Evolutionary conservation across 1,140 invertebrate genomes (phyloP).

Genomic region (Lepidurus apus): DNA sequence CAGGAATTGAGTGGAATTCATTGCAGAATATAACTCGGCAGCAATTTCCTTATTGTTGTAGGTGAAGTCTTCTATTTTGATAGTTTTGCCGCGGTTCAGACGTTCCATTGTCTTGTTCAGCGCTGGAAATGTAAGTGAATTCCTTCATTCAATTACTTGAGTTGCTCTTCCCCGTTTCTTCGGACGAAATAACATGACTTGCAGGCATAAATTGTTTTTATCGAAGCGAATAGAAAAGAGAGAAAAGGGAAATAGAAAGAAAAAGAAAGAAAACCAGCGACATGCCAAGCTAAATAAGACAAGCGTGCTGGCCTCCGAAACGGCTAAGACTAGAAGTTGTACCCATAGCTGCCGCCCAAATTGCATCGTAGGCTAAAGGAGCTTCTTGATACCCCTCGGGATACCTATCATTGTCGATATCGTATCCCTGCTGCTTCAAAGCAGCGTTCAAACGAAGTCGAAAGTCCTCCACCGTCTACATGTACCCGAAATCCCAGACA

Average conservation of each 20-base stretch:
- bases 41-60: constrained; percentile 93
- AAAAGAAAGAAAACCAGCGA: neutral
- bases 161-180: neutral
- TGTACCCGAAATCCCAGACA: neutral
- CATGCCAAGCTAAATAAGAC: neutral
- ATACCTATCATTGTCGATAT: constrained; percentile 72
- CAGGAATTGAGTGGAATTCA: constrained; percentile 94
- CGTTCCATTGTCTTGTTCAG: constrained; percentile 94
- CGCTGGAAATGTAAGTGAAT: constrained; percentile 53
- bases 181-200: constrained; percentile 22
- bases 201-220: neutral
- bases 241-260: neutral
- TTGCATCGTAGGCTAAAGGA: constrained; percentile 96
- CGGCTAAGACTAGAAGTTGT: constrained; percentile 37
- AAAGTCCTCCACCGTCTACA: constrained; percentile 55
- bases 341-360: constrained; percentile 94
- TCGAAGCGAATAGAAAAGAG: neutral
- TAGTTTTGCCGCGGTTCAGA: constrained; percentile 63
- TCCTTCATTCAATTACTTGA: neutral
- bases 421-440: constrained; percentile 68
- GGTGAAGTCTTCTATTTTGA: constrained; percentile 89
- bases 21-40: constrained; percentile 91
- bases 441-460: constrained; percentile 64
- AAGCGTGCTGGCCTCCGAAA: neutral
- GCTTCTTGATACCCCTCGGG: constrained; percentile 96